These are phyloP conservation scores for Leptobrachium ailaonicum DNA, from an alignment of 2,113 vertebrate genomes.

Conservation along the genomic window DNA sequence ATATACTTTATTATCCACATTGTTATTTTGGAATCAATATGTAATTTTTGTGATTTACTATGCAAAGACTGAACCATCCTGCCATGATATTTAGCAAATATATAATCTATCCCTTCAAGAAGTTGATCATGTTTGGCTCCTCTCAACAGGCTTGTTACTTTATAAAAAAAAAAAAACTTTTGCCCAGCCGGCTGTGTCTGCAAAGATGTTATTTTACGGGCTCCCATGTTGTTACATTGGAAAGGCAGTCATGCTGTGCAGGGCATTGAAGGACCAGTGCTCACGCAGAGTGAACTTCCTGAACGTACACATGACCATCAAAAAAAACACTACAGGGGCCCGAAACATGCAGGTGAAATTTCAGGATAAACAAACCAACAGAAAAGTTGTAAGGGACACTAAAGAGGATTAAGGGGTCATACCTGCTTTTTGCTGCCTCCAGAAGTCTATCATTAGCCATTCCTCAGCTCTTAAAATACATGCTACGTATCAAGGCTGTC, in stretches of 20 bases:
- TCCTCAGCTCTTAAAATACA: not conserved
- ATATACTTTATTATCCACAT: no score
- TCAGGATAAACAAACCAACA: not conserved
- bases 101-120: no score
- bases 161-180: not conserved
- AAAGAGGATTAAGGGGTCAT: not conserved
- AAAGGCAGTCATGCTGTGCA: conserved; percentile 1
- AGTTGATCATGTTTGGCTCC: not conserved
- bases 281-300: conserved; percentile 1
- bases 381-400: not conserved
- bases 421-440: not conserved
- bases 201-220: not conserved
- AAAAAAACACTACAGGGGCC: conserved; percentile 13
- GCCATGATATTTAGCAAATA: no score
- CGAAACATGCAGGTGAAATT: not conserved
- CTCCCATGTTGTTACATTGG: not conserved
- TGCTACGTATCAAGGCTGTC: not conserved
- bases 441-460: not conserved
- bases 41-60: no score
- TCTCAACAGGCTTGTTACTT: not conserved
- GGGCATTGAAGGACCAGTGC: conserved; percentile 1
- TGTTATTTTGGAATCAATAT: no score
- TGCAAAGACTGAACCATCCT: no score
- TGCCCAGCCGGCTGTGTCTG: not conserved
- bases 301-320: conserved; percentile 8